These are phyloP conservation scores for Pseudomyrmex sp. DNA, from an alignment of 1,140 invertebrate genomes.

Conservation along the genomic window DNA sequence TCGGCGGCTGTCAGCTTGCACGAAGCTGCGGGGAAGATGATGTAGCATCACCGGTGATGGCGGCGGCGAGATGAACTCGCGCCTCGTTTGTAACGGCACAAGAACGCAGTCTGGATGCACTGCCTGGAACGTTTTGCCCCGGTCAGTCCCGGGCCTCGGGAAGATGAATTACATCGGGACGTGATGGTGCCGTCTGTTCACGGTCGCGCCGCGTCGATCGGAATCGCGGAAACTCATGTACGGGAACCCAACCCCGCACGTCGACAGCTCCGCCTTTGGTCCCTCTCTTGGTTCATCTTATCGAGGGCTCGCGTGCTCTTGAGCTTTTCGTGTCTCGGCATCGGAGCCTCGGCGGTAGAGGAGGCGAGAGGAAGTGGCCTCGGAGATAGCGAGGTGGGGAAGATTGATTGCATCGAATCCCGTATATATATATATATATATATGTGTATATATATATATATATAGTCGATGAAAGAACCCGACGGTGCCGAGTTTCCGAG, in stretches of 20 bases:
- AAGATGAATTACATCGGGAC: constrained; percentile 68
- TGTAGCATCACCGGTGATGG: constrained; percentile 30
- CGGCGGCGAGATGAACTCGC: constrained; percentile 39
- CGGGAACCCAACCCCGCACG: background rate
- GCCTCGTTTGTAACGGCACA: constrained; percentile 51
- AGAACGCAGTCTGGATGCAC: constrained; percentile 45
- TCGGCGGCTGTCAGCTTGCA: constrained; percentile 26
- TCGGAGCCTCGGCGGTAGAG: background rate
- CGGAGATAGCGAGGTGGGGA: constrained; percentile 25
- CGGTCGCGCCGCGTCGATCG: constrained; percentile 29
- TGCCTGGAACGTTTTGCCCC: constrained; percentile 41
- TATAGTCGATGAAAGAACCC: constrained; percentile 59
- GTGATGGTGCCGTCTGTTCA: constrained; percentile 47
- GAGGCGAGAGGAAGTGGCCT: too few species aligned
- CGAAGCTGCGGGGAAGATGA: constrained; percentile 43
- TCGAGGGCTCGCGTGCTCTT: constrained; percentile 50
- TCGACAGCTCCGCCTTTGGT: background rate
- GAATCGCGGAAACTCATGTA: constrained; percentile 43
- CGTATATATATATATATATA: constrained; percentile 40
- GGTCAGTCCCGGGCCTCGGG: background rate
- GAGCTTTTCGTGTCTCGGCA: constrained; percentile 34
- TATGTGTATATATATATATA: too few species aligned
- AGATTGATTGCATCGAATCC: constrained; percentile 76
- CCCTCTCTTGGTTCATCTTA: constrained; percentile 39
- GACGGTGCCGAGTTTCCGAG: constrained; percentile 25